A percentile compares a stretch with the other conserved stretches of the same genome.
These are phyloP conservation scores for Andrena camellia DNA, from an alignment of 2,888 invertebrate genomes.

Conservation along the genomic window DNA sequence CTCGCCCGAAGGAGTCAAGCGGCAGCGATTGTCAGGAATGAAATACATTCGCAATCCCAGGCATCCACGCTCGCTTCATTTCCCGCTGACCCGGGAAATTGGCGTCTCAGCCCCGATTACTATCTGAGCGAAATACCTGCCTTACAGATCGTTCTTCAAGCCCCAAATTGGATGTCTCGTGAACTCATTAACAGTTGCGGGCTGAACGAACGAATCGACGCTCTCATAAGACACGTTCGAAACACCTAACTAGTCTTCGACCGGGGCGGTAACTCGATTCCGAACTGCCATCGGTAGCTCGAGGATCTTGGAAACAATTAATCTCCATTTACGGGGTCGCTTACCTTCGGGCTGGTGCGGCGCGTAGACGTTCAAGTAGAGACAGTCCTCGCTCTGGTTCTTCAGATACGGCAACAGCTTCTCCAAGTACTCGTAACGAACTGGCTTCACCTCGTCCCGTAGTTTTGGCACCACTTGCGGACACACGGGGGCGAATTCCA, in stretches of 20 bases:
- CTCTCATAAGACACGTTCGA: conserved; percentile 4
- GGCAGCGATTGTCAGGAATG: neutral
- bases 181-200: conserved; percentile 21
- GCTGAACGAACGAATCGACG: neutral
- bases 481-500: conserved; percentile 92
- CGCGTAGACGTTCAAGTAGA: conserved; percentile 96
- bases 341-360: conserved; percentile 91
- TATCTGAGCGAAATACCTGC: neutral
- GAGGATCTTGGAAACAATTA: conserved; percentile 41
- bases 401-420: conserved; percentile 90
- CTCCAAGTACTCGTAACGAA: conserved; percentile 90
- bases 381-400: conserved; percentile 94
- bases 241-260: neutral
- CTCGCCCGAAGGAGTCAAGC: neutral
- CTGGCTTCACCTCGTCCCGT: conserved; percentile 87
- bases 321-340: conserved; percentile 74
- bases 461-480: conserved; percentile 92
- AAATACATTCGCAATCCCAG: too few species aligned
- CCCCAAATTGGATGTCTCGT: conserved; percentile 1
- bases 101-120: conserved; percentile 16
- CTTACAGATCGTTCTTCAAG: neutral
- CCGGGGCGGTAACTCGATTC: conserved; percentile 41
- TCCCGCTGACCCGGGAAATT: conserved; percentile 9
- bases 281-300: conserved; percentile 21
- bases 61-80: too few species aligned